Evolutionary conservation across 2,888 invertebrate species (phyloP), one percentile per base, ranked within the genome.

Genomic region (Adelognathus sp.): DNA sequence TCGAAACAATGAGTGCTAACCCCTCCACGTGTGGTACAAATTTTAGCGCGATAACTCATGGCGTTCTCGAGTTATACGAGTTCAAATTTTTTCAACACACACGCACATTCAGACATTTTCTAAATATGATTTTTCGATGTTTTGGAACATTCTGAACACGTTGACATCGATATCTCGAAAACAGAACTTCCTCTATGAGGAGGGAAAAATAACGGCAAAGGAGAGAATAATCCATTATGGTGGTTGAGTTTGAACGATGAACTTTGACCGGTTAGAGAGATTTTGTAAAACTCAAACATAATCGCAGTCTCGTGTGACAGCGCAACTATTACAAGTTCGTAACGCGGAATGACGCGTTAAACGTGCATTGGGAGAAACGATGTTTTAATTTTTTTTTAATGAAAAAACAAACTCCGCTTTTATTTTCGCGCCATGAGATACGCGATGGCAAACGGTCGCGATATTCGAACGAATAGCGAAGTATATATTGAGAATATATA

Each of bases 331-430:
- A n/a, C 27, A 18, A 46, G 44, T 29, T 46, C 18, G n/a, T 4
- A 18, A 16, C 33, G 14, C 36, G 31, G 69, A 24, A 77, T 56
- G 56, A 16, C 46, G 74, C 69, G 78, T 64, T 39, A 74, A 74
- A 78, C 74, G 74, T 58, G 9, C 61, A 31, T 63, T 54, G 18
- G 36, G 5, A 11, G 36, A 11, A 9, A 5, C 33, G 36, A 33
- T n/a, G n/a, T n/a, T 58, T 58, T 27, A 58, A 31, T 58, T 9
- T n/a, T 2, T n/a, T 58, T 9, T n/a, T 2, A 52, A n/a, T 36
- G 3, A 33, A 27, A 58, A 52, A 66, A 60, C 44, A 66, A 69
- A 64, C 52, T 14, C 46, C 63, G 31, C 24, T 50, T 41, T 41
- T 41, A 24, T 50, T 50, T 24, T 2, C 21, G 46, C 11, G 24